These are phyloP conservation scores for Hoplias malabaricus DNA, from an alignment of 2,113 vertebrate species.

Conservation along the genomic window DNA sequence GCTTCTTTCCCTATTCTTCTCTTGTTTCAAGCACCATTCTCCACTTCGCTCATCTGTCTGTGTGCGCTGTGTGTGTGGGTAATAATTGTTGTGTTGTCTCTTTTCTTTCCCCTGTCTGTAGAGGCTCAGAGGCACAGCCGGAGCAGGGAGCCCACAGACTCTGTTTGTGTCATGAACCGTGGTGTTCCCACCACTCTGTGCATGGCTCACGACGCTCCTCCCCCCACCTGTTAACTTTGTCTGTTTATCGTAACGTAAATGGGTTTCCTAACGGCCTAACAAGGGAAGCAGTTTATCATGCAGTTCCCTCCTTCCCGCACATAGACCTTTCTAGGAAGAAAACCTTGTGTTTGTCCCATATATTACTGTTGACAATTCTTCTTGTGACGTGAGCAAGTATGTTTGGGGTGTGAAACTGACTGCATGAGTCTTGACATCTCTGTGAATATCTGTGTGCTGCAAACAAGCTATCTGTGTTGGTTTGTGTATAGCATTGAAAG, in stretches of 20 bases:
- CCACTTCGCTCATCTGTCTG: constrained; percentile 35
- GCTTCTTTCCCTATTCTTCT: constrained; percentile 23
- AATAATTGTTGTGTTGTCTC: constrained; percentile 60
- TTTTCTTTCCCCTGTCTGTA: constrained; percentile 56
- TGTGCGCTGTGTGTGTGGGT: constrained; percentile 30
- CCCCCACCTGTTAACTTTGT: constrained; percentile 70
- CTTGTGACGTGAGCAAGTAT: constrained; percentile 25
- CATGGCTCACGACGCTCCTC: constrained; percentile 75
- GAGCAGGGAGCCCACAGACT: constrained; percentile 66
- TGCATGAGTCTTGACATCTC: constrained; percentile 37
- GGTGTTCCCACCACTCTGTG: constrained; percentile 82
- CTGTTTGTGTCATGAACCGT: constrained; percentile 82
- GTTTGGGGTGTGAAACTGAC: constrained; percentile 32
- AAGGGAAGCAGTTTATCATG: constrained; percentile 1
- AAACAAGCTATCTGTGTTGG: constrained; percentile 42
- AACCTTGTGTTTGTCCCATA: constrained; percentile 36
- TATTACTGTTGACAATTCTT: constrained; percentile 45
- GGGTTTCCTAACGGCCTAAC: constrained; percentile 24
- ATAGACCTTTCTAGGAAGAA: constrained; percentile 40
- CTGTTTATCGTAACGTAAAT: constrained; percentile 37
- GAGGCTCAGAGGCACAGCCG: constrained; percentile 50
- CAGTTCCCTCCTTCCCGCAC: constrained; percentile 10
- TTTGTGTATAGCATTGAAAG: constrained; percentile 36
- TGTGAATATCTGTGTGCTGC: constrained; percentile 38
- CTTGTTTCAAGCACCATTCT: constrained; percentile 24